Base-by-base conservation (phyloP, 2,888 invertebrate genomes). In the Sphecodes monilicornis region DNA sequence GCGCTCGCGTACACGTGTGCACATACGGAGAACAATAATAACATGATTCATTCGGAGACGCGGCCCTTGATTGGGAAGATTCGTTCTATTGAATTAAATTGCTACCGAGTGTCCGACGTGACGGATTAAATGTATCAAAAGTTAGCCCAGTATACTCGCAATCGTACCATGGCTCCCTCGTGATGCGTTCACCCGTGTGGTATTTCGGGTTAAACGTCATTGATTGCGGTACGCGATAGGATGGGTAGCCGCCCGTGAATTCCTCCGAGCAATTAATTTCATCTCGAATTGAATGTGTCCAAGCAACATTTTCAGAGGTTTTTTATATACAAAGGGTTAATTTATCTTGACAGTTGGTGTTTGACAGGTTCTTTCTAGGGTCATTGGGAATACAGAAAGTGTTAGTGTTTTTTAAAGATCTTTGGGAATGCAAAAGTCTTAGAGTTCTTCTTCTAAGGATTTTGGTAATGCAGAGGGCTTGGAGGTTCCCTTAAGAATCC, bases 61-160 rank as follows among this genome's bases (percentile, higher is more conserved):
- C 3, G 10, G 22, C 5, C 11, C 36, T 39, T 13, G 32, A 36
- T 68, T n/a, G 32, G 22, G n/a, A 68, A 68, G 36, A 36, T 68
- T 68, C 32, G 22, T 68, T 68, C 22, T 39, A 68, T 68, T 11
- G 66, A 36, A 68, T 39, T 36, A 68, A 68, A 68, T 36, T 66
- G 36, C 66, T 66, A 66, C 18, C 22, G 36, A 66, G 32, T 22
- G 66, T 36, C 3, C 18, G 32, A 64, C 32, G 66, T 66, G 32
- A 66, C 1, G 10, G 22, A 32, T 66, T 8, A 66, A 66, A 36
- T 22, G 11, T 26, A 57, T 57, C 16, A 57, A 57, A 57, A 57
- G 57, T 57, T 57, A 57, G 57, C 26, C 57, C 26, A 26, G 3
- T 57, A 13, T 26, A 16, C n/a, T 26, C 5, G 57, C 11, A 5